phyloP scores from a whole-genome alignment of 2,888 invertebrate species.

The Strigamia crassipes region DNA sequence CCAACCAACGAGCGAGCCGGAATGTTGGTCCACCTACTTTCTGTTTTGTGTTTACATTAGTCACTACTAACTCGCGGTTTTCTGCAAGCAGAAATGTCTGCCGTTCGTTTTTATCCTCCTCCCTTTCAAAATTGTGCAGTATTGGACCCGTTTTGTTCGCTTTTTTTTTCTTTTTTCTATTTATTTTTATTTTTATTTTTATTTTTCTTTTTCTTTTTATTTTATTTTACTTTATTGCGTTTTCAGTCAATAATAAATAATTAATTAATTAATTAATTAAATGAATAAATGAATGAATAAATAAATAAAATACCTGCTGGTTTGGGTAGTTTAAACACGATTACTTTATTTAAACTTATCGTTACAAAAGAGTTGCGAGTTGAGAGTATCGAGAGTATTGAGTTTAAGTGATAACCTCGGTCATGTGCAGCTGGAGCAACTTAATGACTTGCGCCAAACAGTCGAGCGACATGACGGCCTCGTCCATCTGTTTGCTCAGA shows the following conservation, averaged over 20 bases:
- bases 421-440: slow-evolving; percentile 41
- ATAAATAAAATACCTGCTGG: slow-evolving; percentile 22
- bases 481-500: slow-evolving; percentile 47
- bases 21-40: background rate
- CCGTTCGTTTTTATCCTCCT: background rate
- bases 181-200: background rate
- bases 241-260: background rate
- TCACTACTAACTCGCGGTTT: too few species aligned
- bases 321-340: background rate
- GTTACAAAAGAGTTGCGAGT: background rate
- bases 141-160: background rate
- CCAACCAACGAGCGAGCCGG: background rate
- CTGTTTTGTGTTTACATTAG: too few species aligned
- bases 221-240: background rate
- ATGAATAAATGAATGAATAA: too few species aligned
- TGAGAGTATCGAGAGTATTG: background rate
- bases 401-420: slow-evolving; percentile 43
- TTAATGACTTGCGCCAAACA: slow-evolving; percentile 42
- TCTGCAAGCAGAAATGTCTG: background rate
- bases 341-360: background rate
- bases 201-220: background rate
- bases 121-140: background rate
- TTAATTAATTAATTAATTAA: too few species aligned
- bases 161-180: background rate
- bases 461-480: slow-evolving; percentile 44